phyloP scores from a whole-genome alignment of 2,113 vertebrate genomes.

The rat (Rattus norvegicus) region GRCr8 NC_086025.1:54685001-54685500 shows the following conservation, averaged over 20 bases:
- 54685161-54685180: background rate
- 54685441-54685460: background rate
- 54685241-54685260: background rate
- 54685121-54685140: too few relatives aligned
- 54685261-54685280: background rate
- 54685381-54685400: background rate
- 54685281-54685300: background rate
- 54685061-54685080: too few relatives aligned
- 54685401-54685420: background rate
- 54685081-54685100: too few relatives aligned
- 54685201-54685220: background rate
- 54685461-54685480: conserved; percentile 12
- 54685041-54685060: too few relatives aligned
- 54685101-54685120: too few relatives aligned
- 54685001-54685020: too few relatives aligned
- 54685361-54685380: conserved; percentile 8
- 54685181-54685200: background rate
- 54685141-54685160: background rate
- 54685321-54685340: background rate
- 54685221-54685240: background rate
- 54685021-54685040: too few relatives aligned
- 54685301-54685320: background rate
- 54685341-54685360: conserved; percentile 42
- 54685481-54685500: conserved; percentile 56
- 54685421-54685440: background rate